A percentile compares a stretch with the other conserved stretches of the same genome.
phyloP scores from a whole-genome alignment of 2,888 invertebrate genomes.

The Plebejus argus region DNA sequence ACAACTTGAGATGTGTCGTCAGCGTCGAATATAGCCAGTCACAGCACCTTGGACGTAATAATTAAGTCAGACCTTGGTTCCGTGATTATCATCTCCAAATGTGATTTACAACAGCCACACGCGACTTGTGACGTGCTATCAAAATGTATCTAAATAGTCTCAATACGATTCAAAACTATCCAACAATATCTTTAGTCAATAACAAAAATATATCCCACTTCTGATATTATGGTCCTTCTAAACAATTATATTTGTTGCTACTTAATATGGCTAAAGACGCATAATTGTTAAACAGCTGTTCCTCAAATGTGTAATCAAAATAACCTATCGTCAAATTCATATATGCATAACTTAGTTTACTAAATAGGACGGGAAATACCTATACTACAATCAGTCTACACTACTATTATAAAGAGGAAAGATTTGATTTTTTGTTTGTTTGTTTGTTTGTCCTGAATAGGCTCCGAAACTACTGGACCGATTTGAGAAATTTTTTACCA shows the following conservation, averaged over 20 bases:
- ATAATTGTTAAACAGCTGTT: background rate
- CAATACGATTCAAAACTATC: background rate
- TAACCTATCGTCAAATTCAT: background rate
- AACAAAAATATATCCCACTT: conserved; percentile 8
- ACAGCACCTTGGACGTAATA: conserved; percentile 24
- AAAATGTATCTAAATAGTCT: conserved; percentile 17
- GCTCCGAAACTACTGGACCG: no score
- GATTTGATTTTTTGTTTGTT: no score
- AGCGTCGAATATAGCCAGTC: conserved; percentile 1
- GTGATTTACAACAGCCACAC: conserved; percentile 20
- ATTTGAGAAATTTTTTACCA: no score
- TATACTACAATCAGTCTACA: no score
- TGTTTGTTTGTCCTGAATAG: no score
- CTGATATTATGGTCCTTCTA: background rate
- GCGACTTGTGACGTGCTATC: background rate
- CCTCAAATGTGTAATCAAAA: background rate
- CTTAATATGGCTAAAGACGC: background rate
- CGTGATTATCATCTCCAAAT: conserved; percentile 30
- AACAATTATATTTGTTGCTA: background rate
- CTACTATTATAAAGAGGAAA: no score
- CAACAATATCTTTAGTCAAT: background rate
- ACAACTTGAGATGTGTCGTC: conserved; percentile 12
- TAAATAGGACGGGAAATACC: background rate
- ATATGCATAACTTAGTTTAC: background rate
- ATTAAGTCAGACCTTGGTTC: conserved; percentile 13